phyloP scores from a whole-genome alignment of 2,888 invertebrate species.

The Sympetrum striolatum region DNA sequence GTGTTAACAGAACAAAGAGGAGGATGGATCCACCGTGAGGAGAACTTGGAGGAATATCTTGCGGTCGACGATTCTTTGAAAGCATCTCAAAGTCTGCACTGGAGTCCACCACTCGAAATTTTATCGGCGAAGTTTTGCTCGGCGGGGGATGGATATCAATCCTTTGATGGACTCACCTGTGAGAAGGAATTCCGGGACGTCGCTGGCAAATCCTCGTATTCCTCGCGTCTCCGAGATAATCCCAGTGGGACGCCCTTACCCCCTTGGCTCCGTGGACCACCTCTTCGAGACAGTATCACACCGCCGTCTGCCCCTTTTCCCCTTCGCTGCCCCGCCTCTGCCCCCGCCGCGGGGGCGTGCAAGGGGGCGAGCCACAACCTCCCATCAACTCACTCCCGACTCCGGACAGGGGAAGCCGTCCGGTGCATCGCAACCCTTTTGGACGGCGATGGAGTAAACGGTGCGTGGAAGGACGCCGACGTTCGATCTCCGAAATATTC shows the following conservation, averaged over 20 bases:
- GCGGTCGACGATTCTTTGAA: no score
- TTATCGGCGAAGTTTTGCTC: neutral
- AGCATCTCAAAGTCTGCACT: no score
- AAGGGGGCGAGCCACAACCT: neutral
- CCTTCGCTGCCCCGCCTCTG: neutral
- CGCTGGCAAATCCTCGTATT: neutral
- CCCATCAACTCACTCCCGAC: conserved; percentile 9
- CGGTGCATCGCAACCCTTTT: neutral
- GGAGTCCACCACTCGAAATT: neutral
- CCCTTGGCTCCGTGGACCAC: neutral
- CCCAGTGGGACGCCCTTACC: neutral
- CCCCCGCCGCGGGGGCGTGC: neutral
- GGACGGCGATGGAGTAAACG: neutral
- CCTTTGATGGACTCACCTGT: conserved; percentile 12
- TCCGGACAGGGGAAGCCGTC: neutral
- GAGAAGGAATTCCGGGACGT: neutral
- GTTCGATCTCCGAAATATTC: no score
- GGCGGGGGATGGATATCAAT: no score
- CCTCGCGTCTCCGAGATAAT: neutral
- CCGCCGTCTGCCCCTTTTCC: neutral
- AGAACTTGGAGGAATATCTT: no score
- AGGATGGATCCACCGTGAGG: no score
- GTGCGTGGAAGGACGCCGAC: neutral
- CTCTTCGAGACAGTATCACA: neutral
- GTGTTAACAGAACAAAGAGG: no score